phyloP scores from a whole-genome alignment of 2,113 vertebrate species.

The Hystrix cristata region DNA sequence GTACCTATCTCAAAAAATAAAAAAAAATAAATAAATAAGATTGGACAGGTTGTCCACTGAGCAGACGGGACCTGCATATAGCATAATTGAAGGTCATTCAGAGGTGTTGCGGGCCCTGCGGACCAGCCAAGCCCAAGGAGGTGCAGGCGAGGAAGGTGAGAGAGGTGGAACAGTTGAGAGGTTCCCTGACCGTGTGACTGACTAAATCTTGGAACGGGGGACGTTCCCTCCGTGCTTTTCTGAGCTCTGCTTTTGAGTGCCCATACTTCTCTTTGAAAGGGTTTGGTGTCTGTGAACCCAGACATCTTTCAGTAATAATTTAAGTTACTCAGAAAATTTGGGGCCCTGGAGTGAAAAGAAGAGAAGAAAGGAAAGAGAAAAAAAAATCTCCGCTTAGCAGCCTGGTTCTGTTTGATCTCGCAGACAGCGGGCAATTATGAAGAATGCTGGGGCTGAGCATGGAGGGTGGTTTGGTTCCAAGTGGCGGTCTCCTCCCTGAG shows the following conservation, averaged over 20 bases:
- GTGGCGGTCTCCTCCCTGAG: constrained; percentile 56
- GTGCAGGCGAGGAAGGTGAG: background rate
- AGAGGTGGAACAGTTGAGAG: background rate
- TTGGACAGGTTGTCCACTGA: background rate
- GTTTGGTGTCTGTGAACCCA: constrained; percentile 75
- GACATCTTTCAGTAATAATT: constrained; percentile 73
- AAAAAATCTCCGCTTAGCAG: background rate
- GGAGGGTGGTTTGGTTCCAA: constrained; percentile 67
- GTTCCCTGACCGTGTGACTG: background rate
- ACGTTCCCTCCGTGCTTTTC: constrained; percentile 35
- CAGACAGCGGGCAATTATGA: constrained; percentile 55
- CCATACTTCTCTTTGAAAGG: constrained; percentile 71
- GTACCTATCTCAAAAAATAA: background rate
- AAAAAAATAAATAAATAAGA: background rate
- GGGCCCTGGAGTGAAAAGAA: constrained; percentile 69
- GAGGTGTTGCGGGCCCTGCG: background rate
- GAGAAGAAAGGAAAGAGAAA: constrained; percentile 64
- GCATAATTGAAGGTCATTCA: background rate
- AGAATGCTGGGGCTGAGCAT: background rate
- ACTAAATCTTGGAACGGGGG: background rate
- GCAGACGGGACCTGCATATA: background rate
- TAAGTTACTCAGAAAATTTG: constrained; percentile 64
- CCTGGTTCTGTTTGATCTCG: constrained; percentile 75
- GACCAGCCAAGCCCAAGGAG: background rate
- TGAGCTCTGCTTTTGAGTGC: constrained; percentile 40